Evolutionary conservation across 2,113 vertebrate genomes (phyloP), one percentile per base, ranked within the genome.

Genomic region (Gymnorhina tibicen): DNA sequence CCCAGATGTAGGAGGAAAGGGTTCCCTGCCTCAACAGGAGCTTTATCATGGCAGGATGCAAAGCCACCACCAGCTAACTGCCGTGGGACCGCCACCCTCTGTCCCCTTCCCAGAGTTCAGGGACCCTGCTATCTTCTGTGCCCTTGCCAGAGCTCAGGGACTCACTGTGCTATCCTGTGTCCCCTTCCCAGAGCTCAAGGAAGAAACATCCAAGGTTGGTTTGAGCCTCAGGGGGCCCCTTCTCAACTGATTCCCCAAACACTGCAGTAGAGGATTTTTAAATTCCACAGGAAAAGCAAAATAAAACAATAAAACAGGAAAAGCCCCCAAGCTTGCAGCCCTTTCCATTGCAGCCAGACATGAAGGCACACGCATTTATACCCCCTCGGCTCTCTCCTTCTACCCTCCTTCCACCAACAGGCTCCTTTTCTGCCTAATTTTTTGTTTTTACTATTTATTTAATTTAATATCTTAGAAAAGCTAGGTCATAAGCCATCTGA

Each of bases 391-490:
- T 55, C 52, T 77, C 49, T 32, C 41, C 52, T 62, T 91, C 53
- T 59, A n/a, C 75, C 75, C 49, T 85, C 4, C 0, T 44, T 32
- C 60, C 89, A 44, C 26, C 7, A 60, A 33, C 23, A 70, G 42
- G 16, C 42, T 86, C 75, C 73, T 88, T 93, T 96, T 55, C 91
- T 19, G 42, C 55, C 74, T 96, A 70, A 89, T 86, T 94, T 98
- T 97, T 97, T 97, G 86, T 95, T 97, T 98, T 97, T 79, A 91
- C 74, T 98, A 98, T 98, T 97, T 98, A 89, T 95, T 98, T 98
- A 98, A 97, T 97, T 97, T 98, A 98, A 98, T 98, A 98, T 97
- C 97, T 98, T 98, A 98, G 95, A 97, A 98, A 98, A 98, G 97
- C 98, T 96, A 96, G 97, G 97, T 98, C 98, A 98, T 96, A 98